Conservation (phyloP, 1,140 invertebrate species). For the Oreohelix idahoensis region DNA sequence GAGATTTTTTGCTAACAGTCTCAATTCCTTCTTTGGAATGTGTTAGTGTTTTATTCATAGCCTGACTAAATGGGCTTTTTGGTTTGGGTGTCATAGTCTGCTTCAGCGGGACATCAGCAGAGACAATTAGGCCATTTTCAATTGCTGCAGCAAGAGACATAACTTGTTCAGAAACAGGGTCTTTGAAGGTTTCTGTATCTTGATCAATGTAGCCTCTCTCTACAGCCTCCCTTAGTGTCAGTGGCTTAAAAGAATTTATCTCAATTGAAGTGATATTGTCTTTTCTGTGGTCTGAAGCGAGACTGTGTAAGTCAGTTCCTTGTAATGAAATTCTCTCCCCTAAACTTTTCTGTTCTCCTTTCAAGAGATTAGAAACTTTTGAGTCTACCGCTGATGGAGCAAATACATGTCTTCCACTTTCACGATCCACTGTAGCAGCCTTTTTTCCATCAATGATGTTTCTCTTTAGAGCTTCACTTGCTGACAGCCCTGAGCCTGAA, state of each 20-base stretch:
- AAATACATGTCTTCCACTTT: constrained; percentile 78
- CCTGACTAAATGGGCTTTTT: background rate
- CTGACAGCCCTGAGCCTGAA: constrained; percentile 75
- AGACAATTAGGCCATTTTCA: constrained; percentile 76
- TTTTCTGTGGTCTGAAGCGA: constrained; percentile 58
- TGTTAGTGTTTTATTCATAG: background rate
- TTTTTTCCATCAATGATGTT: constrained; percentile 59
- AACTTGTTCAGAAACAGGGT: constrained; percentile 85
- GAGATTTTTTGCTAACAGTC: constrained; percentile 33
- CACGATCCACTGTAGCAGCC: constrained; percentile 63
- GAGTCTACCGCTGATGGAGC: constrained; percentile 88
- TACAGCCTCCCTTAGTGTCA: constrained; percentile 70
- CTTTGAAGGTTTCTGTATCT: constrained; percentile 80
- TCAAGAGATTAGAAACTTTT: constrained; percentile 85
- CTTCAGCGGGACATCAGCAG: constrained; percentile 78
- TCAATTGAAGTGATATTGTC: background rate
- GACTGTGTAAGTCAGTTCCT: constrained; percentile 64
- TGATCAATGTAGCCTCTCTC: constrained; percentile 83
- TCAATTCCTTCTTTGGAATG: constrained; percentile 30
- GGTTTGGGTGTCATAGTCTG: constrained; percentile 52
- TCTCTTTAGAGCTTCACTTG: constrained; percentile 62
- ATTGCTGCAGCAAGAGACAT: constrained; percentile 88
- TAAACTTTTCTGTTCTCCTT: constrained; percentile 77
- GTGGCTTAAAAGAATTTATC: background rate
- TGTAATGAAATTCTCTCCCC: constrained; percentile 61